Evolutionary conservation across 2,888 invertebrate genomes (phyloP).

Genomic region (Ochropacha duplaris): DNA sequence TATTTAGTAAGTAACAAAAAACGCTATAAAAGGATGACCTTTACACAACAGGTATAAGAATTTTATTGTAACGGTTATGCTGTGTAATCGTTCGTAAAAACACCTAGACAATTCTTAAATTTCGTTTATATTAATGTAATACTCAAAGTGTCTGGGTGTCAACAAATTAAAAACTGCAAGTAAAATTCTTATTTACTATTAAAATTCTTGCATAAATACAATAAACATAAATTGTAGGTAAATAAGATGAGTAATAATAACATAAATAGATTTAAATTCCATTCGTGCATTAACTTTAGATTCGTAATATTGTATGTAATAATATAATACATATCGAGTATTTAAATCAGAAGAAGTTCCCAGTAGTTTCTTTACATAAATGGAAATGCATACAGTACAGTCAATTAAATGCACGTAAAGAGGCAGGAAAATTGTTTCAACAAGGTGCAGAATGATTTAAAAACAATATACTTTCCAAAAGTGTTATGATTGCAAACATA

Average conservation of each 20-base stretch:
- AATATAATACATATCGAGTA: slow-evolving; percentile 43
- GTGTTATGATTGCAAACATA: background rate
- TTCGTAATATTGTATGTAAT: slow-evolving; percentile 53
- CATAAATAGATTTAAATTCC: background rate
- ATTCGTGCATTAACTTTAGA: no score
- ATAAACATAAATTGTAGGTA: no score
- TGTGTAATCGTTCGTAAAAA: background rate
- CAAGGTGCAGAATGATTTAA: background rate
- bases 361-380: slow-evolving; percentile 32
- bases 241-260: background rate
- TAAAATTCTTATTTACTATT: no score
- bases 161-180: background rate
- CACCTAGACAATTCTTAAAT: background rate
- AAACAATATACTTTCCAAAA: background rate
- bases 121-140: background rate
- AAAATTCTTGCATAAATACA: no score
- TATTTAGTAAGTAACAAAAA: background rate
- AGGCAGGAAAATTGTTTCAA: background rate
- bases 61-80: background rate
- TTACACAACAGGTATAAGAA: background rate
- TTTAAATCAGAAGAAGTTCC: slow-evolving; percentile 55
- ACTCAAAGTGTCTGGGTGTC: background rate
- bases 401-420: background rate
- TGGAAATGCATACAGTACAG: slow-evolving; percentile 4
- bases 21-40: background rate